These are phyloP conservation scores for Desoria tigrina DNA, from an alignment of 2,888 invertebrate genomes.

Conservation along the genomic window DNA sequence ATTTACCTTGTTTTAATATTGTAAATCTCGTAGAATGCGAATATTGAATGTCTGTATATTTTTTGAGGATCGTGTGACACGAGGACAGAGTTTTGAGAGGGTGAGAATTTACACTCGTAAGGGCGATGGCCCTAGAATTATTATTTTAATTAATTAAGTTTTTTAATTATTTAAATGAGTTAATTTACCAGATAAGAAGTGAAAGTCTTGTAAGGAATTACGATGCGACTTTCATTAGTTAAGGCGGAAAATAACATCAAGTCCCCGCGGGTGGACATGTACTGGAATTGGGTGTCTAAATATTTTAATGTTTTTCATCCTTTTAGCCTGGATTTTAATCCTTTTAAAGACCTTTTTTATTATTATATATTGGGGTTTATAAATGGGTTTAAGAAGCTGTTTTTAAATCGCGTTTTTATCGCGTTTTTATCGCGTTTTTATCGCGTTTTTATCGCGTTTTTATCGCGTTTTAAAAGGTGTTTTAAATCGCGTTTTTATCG, in stretches of 20 bases:
- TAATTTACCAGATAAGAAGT: slow-evolving; percentile 55
- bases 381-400: no score
- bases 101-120: slow-evolving; percentile 60
- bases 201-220: no score
- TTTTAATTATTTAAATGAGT: slow-evolving; percentile 22
- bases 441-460: no score
- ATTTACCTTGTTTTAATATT: slow-evolving; percentile 63
- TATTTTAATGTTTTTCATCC: slow-evolving; percentile 1
- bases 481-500: no score
- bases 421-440: no score
- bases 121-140: slow-evolving; percentile 23
- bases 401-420: no score
- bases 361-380: no score
- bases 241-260: no score
- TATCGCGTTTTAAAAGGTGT: no score
- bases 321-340: no score
- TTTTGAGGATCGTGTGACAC: slow-evolving; percentile 67
- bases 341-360: no score
- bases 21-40: slow-evolving; percentile 72
- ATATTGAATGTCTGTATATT: slow-evolving; percentile 76
- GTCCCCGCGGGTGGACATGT: slow-evolving; percentile 14
- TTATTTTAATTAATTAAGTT: background rate
- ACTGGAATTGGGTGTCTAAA: slow-evolving; percentile 6
- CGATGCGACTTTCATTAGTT: background rate
- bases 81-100: slow-evolving; percentile 67